Evolutionary conservation across 2,888 invertebrate genomes (phyloP).

Genomic region (Sphinx pinastri): DNA sequence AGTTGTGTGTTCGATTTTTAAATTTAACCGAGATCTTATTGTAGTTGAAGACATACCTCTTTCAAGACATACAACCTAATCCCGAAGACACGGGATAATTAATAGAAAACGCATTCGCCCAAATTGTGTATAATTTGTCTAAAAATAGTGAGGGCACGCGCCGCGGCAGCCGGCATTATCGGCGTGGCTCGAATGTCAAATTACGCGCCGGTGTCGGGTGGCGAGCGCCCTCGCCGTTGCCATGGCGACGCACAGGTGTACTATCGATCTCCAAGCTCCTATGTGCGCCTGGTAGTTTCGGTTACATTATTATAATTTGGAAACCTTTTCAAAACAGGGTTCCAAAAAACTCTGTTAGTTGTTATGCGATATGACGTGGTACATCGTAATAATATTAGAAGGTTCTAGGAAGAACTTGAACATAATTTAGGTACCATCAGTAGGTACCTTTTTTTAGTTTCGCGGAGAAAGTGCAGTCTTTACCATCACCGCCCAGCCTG

Average conservation of each 20-base stretch:
- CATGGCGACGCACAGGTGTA: constrained; percentile 78
- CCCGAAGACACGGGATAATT: background rate
- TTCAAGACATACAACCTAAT: too few relatives aligned
- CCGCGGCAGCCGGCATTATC: constrained; percentile 74
- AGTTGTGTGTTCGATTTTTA: too few relatives aligned
- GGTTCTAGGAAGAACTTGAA: too few relatives aligned
- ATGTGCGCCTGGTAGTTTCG: constrained; percentile 51
- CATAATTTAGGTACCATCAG: too few relatives aligned
- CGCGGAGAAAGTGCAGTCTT: too few relatives aligned
- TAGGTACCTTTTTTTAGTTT: too few relatives aligned
- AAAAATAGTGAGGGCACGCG: constrained; percentile 56
- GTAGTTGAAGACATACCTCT: too few relatives aligned
- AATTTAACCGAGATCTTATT: too few relatives aligned
- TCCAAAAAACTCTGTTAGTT: too few relatives aligned
- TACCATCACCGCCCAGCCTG: too few relatives aligned
- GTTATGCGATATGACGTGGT: too few relatives aligned
- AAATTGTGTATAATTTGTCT: constrained; percentile 33
- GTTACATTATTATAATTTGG: constrained; percentile 22
- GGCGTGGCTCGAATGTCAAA: constrained; percentile 80
- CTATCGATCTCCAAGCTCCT: constrained; percentile 69
- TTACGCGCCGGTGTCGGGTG: constrained; percentile 80
- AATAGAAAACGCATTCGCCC: constrained; percentile 21
- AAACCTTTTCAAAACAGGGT: background rate
- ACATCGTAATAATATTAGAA: too few relatives aligned
- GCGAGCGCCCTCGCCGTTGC: constrained; percentile 72